These are phyloP conservation scores for Pararge aegeria DNA, from an alignment of 1,140 invertebrate genomes.

Conservation along the genomic window DNA sequence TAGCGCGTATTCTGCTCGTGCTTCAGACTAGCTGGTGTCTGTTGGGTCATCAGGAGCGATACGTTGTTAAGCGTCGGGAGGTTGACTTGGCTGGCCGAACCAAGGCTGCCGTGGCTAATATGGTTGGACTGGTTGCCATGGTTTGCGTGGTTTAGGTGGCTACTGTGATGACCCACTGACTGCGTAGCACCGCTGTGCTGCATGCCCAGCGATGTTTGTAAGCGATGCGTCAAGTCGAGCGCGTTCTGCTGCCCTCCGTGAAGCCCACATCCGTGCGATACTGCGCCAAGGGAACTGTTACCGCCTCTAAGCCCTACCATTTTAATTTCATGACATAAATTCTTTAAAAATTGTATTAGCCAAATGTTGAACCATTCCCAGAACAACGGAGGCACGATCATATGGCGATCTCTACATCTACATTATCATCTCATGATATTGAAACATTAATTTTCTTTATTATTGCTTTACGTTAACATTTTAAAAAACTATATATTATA, in stretches of 20 bases:
- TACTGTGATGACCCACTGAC: conserved; percentile 38
- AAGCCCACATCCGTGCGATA: conserved; percentile 48
- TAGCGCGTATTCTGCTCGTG: conserved; percentile 58
- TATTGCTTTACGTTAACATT: conserved; percentile 28
- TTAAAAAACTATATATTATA: conserved; percentile 19
- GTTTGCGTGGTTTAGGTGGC: conserved; percentile 26
- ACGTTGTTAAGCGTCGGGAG: conserved; percentile 38
- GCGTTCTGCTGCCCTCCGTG: conserved; percentile 48
- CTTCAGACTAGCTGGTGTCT: conserved; percentile 43
- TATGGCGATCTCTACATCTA: conserved; percentile 41
- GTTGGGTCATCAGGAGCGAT: conserved; percentile 49
- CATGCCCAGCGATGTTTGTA: conserved; percentile 30
- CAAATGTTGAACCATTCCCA: conserved; percentile 75
- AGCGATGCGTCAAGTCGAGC: conserved; percentile 47
- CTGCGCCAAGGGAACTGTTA: conserved; percentile 49
- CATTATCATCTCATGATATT: conserved; percentile 40
- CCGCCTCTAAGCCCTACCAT: conserved; percentile 68
- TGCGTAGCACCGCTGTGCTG: conserved; percentile 32
- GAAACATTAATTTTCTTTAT: conserved; percentile 19
- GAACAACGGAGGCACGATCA: conserved; percentile 60
- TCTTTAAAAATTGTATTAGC: conserved; percentile 66
- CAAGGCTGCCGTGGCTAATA: conserved; percentile 6
- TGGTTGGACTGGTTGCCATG: conserved; percentile 36
- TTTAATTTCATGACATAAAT: conserved; percentile 73
- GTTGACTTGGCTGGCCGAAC: conserved; percentile 23